phyloP scores from a whole-genome alignment of 2,113 vertebrate genomes.

The Dascyllus trimaculatus region DNA sequence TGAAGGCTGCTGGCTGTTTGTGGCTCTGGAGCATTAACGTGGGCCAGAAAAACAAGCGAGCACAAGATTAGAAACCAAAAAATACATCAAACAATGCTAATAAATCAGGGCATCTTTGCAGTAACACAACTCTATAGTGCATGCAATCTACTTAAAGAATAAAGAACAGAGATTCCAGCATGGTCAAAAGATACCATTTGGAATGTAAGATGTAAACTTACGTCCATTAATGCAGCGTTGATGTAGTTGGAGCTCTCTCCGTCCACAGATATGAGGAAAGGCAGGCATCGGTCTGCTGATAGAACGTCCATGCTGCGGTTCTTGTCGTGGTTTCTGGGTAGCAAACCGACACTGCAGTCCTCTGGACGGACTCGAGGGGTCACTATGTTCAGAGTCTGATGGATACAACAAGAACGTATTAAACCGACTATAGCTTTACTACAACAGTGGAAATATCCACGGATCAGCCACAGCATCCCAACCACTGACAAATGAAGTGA shows the following conservation, averaged over 20 bases:
- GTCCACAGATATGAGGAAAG: constrained; percentile 97
- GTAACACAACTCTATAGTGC: background rate
- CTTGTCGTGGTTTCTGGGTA: constrained; percentile 97
- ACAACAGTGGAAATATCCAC: too few species aligned
- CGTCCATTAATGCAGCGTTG: constrained; percentile 97
- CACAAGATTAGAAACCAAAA: background rate
- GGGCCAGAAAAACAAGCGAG: constrained; percentile 17
- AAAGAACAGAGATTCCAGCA: background rate
- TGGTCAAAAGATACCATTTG: too few species aligned
- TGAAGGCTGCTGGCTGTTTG: constrained; percentile 98
- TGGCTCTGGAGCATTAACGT: constrained; percentile 88
- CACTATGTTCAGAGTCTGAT: constrained; percentile 96
- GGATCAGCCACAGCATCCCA: too few species aligned
- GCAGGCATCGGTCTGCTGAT: constrained; percentile 94
- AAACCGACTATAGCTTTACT: too few species aligned
- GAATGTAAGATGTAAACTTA: constrained; percentile 75
- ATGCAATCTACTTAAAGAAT: too few species aligned
- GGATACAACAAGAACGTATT: background rate
- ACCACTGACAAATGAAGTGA: too few species aligned
- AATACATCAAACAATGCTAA: background rate
- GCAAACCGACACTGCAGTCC: constrained; percentile 96
- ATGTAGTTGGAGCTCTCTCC: constrained; percentile 98
- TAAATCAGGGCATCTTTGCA: background rate
- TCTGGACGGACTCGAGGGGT: constrained; percentile 94
- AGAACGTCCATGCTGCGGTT: constrained; percentile 96